phyloP scores from a whole-genome alignment of 2,888 invertebrate genomes.

The Biston stratarius region DNA sequence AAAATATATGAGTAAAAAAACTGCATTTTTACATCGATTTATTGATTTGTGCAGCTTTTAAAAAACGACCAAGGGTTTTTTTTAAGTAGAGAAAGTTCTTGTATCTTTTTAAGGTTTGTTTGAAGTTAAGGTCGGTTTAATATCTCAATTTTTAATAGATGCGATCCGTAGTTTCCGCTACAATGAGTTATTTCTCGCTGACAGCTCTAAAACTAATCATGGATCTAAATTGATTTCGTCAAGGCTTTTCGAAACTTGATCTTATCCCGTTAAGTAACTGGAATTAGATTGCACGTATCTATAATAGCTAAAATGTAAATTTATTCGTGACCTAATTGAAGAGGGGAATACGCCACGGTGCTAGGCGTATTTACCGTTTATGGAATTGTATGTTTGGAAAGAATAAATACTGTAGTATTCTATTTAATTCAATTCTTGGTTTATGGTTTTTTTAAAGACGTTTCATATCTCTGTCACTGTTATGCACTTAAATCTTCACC shows the following conservation, averaged over 20 bases:
- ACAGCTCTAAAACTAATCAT: slow-evolving; percentile 19
- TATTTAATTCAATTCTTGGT: too few relatives aligned
- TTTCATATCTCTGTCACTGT: background rate
- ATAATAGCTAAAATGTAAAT: slow-evolving; percentile 24
- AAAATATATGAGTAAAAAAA: too few relatives aligned
- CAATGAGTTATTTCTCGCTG: slow-evolving; percentile 4
- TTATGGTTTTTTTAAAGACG: too few relatives aligned
- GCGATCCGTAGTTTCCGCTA: background rate
- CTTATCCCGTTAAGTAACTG: slow-evolving; percentile 43
- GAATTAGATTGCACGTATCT: slow-evolving; percentile 35
- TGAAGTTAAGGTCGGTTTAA: too few relatives aligned
- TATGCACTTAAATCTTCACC: background rate
- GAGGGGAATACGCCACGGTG: slow-evolving; percentile 3
- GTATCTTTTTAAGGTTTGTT: too few relatives aligned
- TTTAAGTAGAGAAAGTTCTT: too few relatives aligned
- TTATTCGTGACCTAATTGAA: slow-evolving; percentile 29
- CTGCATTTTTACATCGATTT: too few relatives aligned
- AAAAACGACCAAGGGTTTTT: too few relatives aligned
- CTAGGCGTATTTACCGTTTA: background rate
- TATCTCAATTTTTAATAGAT: too few relatives aligned
- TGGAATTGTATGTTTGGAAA: background rate
- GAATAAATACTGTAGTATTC: too few relatives aligned
- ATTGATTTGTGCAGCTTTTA: too few relatives aligned
- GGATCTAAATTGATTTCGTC: slow-evolving; percentile 42
- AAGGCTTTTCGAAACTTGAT: slow-evolving; percentile 55